Conservation (phyloP, 2,797 vertebrate genomes). For the Siniperca undulata region DNA sequence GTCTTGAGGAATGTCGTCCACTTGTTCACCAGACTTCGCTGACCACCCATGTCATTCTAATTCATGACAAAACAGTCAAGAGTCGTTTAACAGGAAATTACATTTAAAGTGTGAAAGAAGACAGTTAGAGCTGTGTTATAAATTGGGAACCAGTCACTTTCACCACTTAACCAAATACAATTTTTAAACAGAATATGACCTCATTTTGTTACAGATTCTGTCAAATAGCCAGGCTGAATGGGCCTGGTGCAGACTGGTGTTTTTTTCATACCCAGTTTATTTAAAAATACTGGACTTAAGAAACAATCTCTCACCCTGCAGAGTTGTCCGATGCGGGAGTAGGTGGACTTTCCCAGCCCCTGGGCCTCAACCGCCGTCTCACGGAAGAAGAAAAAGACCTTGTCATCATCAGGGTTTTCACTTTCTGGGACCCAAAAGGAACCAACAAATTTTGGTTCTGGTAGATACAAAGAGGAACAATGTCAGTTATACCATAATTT, state of each 20-base stretch:
- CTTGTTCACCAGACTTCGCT: slow-evolving; percentile 97
- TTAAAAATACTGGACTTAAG: slow-evolving; percentile 1
- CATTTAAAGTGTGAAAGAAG: background rate
- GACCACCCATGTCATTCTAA: slow-evolving; percentile 97
- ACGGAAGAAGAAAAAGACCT: slow-evolving; percentile 98
- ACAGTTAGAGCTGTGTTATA: background rate
- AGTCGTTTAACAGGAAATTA: background rate
- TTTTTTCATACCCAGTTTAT: background rate
- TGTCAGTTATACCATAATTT: background rate
- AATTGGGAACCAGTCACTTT: background rate
- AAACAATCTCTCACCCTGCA: slow-evolving; percentile 88
- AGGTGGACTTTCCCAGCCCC: slow-evolving; percentile 91
- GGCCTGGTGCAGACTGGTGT: background rate
- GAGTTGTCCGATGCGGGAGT: slow-evolving; percentile 95
- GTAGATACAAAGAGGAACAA: slow-evolving; percentile 19
- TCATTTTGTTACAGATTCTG: background rate
- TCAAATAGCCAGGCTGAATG: background rate
- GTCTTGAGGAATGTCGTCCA: slow-evolving; percentile 99
- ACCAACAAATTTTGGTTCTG: slow-evolving; percentile 95
- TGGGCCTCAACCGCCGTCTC: slow-evolving; percentile 94
- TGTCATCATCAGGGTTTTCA: slow-evolving; percentile 96
- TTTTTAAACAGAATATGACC: background rate
- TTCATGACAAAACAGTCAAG: slow-evolving; percentile 16
- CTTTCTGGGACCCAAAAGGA: slow-evolving; percentile 98
- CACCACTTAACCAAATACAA: background rate